Base-by-base conservation (phyloP, 2,888 invertebrate genomes). In the Cephus sareptanus region DNA sequence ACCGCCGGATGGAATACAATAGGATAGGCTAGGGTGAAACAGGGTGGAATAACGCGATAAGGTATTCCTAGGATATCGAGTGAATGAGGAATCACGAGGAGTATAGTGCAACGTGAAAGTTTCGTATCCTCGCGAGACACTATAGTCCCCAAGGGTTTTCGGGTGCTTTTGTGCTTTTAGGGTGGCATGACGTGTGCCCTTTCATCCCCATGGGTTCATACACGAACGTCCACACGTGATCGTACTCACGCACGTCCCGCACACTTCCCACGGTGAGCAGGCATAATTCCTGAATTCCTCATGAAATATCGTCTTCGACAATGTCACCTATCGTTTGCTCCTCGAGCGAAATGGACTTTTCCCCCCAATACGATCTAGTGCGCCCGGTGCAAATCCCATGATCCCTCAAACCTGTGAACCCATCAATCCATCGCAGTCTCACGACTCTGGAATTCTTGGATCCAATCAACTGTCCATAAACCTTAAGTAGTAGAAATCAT, bases 101-200 rank as follows among this genome's bases (percentile, higher is more conserved):
- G 56, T 23, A 23, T 23, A 23, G 56, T 23, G 56, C 56, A 56
- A 56, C 23, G 56, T 56, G 23, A 56, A 56, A 56, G 56, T 56
- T 56, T 56, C 15, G 56, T 56, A 56, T 56, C 56, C 56, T 79
- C 77, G 76, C 75, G 73, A 74, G 81, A 79, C 75, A 81, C 77
- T 74, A 69, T 73, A 77, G 69, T 79, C 71, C 71, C 77, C 69
- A 74, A 73, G 77, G 76, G 73, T 75, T 69, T 69, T 75, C 34
- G 35, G 76, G 79, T 76, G 31, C 77, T 79, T 82, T 82, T 76
- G 82, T 79, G 77, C 76, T 79, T 82, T 82, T 76, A 81, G 82
- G 79, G 81, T 82, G 77, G 79, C 78, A 79, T 82, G 83, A 81
- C 81, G 81, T 79, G 82, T 79, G 76, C 76, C 74, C 78, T 74